Percentiles rank a stretch among this genome's conserved stretches.
These are phyloP conservation scores for Poeciliopsis turneri DNA, from an alignment of 2,797 vertebrate genomes.

Conservation along the genomic window DNA sequence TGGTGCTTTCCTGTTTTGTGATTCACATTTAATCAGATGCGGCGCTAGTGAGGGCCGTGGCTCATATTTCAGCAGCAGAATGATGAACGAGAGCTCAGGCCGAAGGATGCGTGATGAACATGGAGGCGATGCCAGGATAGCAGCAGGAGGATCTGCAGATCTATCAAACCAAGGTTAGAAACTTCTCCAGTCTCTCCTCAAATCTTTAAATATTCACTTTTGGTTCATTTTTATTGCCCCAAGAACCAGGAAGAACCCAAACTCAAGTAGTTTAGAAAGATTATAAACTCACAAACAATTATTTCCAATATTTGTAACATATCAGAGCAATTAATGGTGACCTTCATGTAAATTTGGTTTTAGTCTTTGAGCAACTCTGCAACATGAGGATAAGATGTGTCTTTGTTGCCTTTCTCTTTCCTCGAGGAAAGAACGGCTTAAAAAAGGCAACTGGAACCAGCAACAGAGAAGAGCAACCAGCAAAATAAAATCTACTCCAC, in stretches of 20 bases:
- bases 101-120: slow-evolving; percentile 66
- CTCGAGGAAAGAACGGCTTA: slow-evolving; percentile 11
- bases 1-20: slow-evolving; percentile 33
- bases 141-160: slow-evolving; percentile 50
- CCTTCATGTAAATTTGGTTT: slow-evolving; percentile 62
- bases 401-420: slow-evolving; percentile 13
- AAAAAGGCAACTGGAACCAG: slow-evolving; percentile 10
- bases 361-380: slow-evolving; percentile 57
- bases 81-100: slow-evolving; percentile 60
- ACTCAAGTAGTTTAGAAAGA: slow-evolving; percentile 16
- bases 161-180: slow-evolving; percentile 69
- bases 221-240: slow-evolving; percentile 23
- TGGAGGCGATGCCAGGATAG: slow-evolving; percentile 42
- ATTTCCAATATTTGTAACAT: slow-evolving; percentile 40
- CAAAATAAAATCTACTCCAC: not conserved
- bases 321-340: slow-evolving; percentile 45
- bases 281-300: slow-evolving; percentile 33
- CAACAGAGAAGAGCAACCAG: not conserved
- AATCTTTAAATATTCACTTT: slow-evolving; percentile 3
- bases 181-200: not conserved
- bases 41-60: slow-evolving; percentile 15
- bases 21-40: slow-evolving; percentile 62
- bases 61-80: slow-evolving; percentile 16
- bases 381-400: slow-evolving; percentile 51
- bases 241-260: slow-evolving; percentile 1